phyloP scores from a whole-genome alignment of 1,140 invertebrate species.

The Galendromus occidentalis region DNA sequence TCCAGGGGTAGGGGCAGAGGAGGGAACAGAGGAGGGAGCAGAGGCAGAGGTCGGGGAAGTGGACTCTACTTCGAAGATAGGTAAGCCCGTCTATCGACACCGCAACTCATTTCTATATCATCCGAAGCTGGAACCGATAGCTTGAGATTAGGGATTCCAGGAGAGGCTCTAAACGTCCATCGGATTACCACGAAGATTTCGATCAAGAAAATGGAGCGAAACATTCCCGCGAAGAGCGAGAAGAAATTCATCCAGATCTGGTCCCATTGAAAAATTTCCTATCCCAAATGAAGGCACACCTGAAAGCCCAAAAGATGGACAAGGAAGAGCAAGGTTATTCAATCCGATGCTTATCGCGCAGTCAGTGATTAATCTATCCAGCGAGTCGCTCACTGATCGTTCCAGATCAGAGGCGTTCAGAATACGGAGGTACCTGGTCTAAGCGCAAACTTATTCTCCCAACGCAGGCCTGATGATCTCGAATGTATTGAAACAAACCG shows the following conservation, averaged over 20 bases:
- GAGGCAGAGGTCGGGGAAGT: too few species aligned
- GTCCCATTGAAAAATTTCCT: not conserved
- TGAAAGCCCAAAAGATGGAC: slow-evolving; percentile 4
- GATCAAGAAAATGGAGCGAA: not conserved
- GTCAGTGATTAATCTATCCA: not conserved
- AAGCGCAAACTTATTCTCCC: not conserved
- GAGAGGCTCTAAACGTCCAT: not conserved
- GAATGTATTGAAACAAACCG: not conserved
- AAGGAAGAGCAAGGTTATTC: slow-evolving; percentile 7
- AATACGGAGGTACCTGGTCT: too few species aligned
- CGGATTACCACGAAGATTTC: not conserved
- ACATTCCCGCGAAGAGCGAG: not conserved
- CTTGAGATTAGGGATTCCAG: not conserved
- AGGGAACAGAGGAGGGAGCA: too few species aligned
- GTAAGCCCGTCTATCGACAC: too few species aligned
- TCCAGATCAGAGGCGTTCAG: not conserved
- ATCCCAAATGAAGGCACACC: not conserved
- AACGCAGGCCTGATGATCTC: not conserved
- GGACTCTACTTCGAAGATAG: too few species aligned
- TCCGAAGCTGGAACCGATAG: too few species aligned
- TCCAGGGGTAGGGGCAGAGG: too few species aligned
- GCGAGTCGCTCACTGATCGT: not conserved
- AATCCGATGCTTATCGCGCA: not conserved
- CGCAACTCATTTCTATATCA: too few species aligned
- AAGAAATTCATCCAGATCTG: slow-evolving; percentile 6